A percentile compares a stretch with the other conserved stretches of the same genome.
phyloP scores from a whole-genome alignment of 1,140 invertebrate species.

The Philopotamus ludificatus region DNA sequence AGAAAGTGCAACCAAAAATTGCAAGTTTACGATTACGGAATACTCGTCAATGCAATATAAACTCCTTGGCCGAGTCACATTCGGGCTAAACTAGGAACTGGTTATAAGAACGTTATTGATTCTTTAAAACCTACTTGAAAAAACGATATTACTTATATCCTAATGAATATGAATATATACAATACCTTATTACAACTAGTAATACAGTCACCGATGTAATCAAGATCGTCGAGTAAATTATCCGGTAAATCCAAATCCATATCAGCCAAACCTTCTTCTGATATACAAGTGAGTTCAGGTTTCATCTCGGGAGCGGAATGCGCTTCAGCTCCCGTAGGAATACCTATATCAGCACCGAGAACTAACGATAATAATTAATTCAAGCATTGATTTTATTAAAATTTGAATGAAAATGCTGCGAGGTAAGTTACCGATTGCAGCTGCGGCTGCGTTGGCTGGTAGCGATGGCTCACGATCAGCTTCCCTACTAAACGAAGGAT shows the following conservation, averaged over 20 bases:
- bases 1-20: too few species aligned
- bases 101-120: too few species aligned
- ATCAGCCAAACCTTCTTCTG: slow-evolving; percentile 81
- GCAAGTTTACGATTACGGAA: too few species aligned
- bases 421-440: slow-evolving; percentile 44
- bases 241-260: slow-evolving; percentile 81
- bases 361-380: slow-evolving; percentile 44
- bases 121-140: too few species aligned
- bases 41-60: too few species aligned
- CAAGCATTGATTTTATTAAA: background rate
- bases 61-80: too few species aligned
- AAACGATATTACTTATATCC: background rate
- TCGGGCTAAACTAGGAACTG: too few species aligned
- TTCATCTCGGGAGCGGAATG: slow-evolving; percentile 53
- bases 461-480: slow-evolving; percentile 57
- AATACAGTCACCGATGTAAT: slow-evolving; percentile 82
- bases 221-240: slow-evolving; percentile 76
- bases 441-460: slow-evolving; percentile 50
- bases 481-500: slow-evolving; percentile 61
- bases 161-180: background rate
- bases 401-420: background rate
- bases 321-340: slow-evolving; percentile 49
- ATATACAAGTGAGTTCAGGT: slow-evolving; percentile 82
- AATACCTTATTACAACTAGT: slow-evolving; percentile 83
- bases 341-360: slow-evolving; percentile 57